These are phyloP conservation scores for Lutraria lutraria DNA, from an alignment of 2,888 invertebrate genomes.

Conservation along the genomic window DNA sequence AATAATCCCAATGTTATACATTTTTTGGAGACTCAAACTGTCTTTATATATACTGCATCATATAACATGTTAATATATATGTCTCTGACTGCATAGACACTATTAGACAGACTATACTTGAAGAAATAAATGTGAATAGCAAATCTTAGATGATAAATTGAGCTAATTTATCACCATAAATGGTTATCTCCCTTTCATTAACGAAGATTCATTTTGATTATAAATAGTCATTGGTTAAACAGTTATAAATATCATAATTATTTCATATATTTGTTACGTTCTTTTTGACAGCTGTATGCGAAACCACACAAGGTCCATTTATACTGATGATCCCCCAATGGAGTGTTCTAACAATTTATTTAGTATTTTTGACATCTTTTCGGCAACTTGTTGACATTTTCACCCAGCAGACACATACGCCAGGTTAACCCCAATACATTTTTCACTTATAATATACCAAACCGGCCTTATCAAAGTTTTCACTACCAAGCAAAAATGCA, in stretches of 20 bases:
- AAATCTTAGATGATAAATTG: not conserved
- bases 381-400: slow-evolving; percentile 51
- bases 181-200: not conserved
- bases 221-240: slow-evolving; percentile 1
- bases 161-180: not conserved
- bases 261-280: not conserved
- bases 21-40: too few species aligned
- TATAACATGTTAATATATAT: too few species aligned
- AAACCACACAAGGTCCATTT: slow-evolving; percentile 6
- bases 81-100: too few species aligned
- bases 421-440: slow-evolving; percentile 54
- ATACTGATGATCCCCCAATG: slow-evolving; percentile 38
- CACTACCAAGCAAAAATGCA: slow-evolving; percentile 57
- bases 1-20: too few species aligned
- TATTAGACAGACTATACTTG: too few species aligned
- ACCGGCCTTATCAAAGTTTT: slow-evolving; percentile 37
- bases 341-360: slow-evolving; percentile 42
- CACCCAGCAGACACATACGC: slow-evolving; percentile 35
- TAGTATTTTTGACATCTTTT: slow-evolving; percentile 42
- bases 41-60: too few species aligned
- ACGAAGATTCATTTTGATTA: not conserved
- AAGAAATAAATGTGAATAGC: too few species aligned
- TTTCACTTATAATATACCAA: slow-evolving; percentile 40
- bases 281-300: not conserved
- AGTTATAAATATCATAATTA: slow-evolving; percentile 6